phyloP scores from a whole-genome alignment of 1,140 invertebrate species.

The Laodelphax striatellus region DNA sequence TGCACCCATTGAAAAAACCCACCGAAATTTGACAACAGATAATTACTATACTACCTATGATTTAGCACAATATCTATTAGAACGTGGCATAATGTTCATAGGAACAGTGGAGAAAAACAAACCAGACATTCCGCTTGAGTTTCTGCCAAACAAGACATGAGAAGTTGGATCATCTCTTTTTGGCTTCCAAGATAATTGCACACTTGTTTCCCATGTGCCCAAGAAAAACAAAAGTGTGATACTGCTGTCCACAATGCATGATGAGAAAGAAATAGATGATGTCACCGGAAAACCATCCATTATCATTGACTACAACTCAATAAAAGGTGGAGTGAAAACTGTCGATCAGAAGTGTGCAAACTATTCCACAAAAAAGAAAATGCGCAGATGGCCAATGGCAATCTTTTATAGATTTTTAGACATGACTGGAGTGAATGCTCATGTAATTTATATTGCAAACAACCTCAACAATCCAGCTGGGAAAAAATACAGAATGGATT shows the following conservation, averaged over 20 bases:
- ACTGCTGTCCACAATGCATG: conserved; percentile 27
- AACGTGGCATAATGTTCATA: conserved; percentile 19
- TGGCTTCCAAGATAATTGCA: conserved; percentile 13
- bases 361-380: conserved; percentile 19
- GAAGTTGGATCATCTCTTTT: conserved; percentile 6
- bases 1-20: conserved; percentile 6
- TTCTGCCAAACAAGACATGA: conserved; percentile 12
- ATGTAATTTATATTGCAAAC: conserved; percentile 4
- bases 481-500: neutral
- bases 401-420: conserved; percentile 25
- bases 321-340: conserved; percentile 27
- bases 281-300: conserved; percentile 23
- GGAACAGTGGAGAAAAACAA: conserved; percentile 26
- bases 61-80: conserved; percentile 14
- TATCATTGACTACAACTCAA: conserved; percentile 25
- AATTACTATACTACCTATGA: conserved; percentile 25
- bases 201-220: conserved; percentile 17
- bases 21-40: conserved; percentile 27
- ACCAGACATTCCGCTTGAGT: conserved; percentile 21
- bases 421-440: conserved; percentile 20
- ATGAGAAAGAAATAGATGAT: conserved; percentile 16
- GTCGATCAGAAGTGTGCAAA: conserved; percentile 29
- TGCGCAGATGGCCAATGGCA: conserved; percentile 25
- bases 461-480: neutral
- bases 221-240: conserved; percentile 24